Base-by-base conservation (phyloP, 2,888 invertebrate species). In the Calameuta filiformis region DNA sequence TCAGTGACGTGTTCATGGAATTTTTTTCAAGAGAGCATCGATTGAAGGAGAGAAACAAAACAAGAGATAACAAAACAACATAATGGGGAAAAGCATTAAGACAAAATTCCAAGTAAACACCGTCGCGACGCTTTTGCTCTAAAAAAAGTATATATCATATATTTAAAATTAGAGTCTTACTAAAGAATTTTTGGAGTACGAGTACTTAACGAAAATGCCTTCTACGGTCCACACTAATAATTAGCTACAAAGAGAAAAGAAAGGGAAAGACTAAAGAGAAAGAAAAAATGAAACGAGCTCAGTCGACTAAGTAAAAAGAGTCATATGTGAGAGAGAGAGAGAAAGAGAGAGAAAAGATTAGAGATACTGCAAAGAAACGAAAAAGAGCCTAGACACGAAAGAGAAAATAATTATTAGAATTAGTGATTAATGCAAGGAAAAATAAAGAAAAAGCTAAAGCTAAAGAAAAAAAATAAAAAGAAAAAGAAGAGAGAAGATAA, bases 121-220 rank as follows among this genome's bases (percentile, higher is more conserved):
- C 56, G 56, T 56, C 56, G 23, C 56, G 56, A 56, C 56, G 56
- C 56, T 56, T 56, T 56, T 2, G 23, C 56, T 9, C 23, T 23
- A 56, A 23, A 56, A 56, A 56, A 56, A 9, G 23, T 56, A 56
- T 56, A 56, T 56, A 77, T 71, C 69, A 79, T 69, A 77, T 76
- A 74, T 79, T 79, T 81, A 82, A 69, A 69, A 15, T 30, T 69
- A 71, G 71, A 31, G 71, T 71, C 71, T 31, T 33, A 33, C 31
- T 71, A 31, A 34, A 71, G 33, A 34, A 31, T 71, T 81, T 77
- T 79, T 79, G 78, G 79, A 71, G 35, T n/a, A 77, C 71, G 76
- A 84, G 80, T 83, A 86, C 80, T 85, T 82, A 84, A 84, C 77
- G 79, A 83, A 84, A 83, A 85, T 85, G 86, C 84, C 87, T 87